Evolutionary conservation across 2,113 vertebrate species (phyloP).

Genomic region (Gobio gobio): DNA sequence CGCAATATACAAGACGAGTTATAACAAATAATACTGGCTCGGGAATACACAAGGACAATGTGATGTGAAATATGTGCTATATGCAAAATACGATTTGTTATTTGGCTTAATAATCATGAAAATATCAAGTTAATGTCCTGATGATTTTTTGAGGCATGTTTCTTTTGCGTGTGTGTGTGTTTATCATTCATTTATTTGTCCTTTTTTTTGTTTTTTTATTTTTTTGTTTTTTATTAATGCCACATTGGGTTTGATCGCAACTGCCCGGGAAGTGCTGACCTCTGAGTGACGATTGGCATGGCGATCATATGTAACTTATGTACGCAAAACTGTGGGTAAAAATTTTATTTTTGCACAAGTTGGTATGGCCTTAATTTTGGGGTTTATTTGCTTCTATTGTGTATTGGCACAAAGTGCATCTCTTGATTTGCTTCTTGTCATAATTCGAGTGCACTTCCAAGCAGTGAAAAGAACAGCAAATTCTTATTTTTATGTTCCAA

Average conservation of each 20-base stretch:
- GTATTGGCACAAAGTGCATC: constrained; percentile 82
- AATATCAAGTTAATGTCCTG: constrained; percentile 39
- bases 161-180: background rate
- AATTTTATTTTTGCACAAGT: constrained; percentile 77
- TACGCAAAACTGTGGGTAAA: constrained; percentile 50
- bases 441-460: constrained; percentile 70
- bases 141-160: constrained; percentile 53
- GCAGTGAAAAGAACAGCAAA: constrained; percentile 75
- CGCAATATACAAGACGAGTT: constrained; percentile 37
- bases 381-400: constrained; percentile 81
- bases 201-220: background rate
- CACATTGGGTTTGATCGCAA: constrained; percentile 12
- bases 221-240: constrained; percentile 7
- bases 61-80: constrained; percentile 43
- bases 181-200: constrained; percentile 19
- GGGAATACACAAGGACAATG: constrained; percentile 34
- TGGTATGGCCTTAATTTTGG: constrained; percentile 90
- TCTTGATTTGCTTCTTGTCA: constrained; percentile 73
- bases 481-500: constrained; percentile 83
- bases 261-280: constrained; percentile 33
- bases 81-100: constrained; percentile 34
- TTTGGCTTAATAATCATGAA: constrained; percentile 36
- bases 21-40: constrained; percentile 37
- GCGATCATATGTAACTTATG: constrained; percentile 51
- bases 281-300: constrained; percentile 48